Base-by-base conservation (phyloP, 2,888 invertebrate species). In the Colletes collaris region DNA sequence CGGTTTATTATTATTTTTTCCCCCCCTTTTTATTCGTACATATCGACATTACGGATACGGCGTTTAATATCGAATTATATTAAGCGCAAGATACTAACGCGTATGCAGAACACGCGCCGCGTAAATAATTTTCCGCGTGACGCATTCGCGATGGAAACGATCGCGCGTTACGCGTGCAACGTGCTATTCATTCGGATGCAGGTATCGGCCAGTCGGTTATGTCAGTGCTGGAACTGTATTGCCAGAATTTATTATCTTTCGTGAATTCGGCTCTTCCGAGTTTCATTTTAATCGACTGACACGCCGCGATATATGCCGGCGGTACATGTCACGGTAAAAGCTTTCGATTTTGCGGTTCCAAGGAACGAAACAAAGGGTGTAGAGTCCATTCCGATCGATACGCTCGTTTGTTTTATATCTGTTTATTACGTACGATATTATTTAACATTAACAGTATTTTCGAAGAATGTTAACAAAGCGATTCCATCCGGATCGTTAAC, bases 251-350 rank as follows among this genome's bases (percentile, higher is more conserved):
- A 78, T 76, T 76, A 76, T 65, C 60, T 58, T 37, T 53, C 46
- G 49, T 13, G 52, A 37, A 76, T 55, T 68, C 53, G 40, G 35
- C 19, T 50, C 13, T 64, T 55, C 49, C 19, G 55, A 55, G 76
- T 55, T 76, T 65, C 64, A 59, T 68, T 77, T 59, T 50, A 46
- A 65, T 62, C 74, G 64, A 73, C 53, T 56, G 69, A 69, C 69
- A 55, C 46, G 13, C 10, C 8, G 16, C n/a, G 73, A 64, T 65
- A 40, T 19, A 63, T 4, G 19, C 19, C 58, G 35, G 6, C 6
- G 6, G n/a, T 13, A 50, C 46, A 10, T 2, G 73, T 11, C 49
- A 73, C 55, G 52, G 64, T 76, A 60, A 65, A 64, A 76, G 73
- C 73, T 16, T 40, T 56, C 11, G 40, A 27, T 55, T 65, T 56